phyloP scores from a whole-genome alignment of 2,113 vertebrate species.

The Maccullochella peelii region DNA sequence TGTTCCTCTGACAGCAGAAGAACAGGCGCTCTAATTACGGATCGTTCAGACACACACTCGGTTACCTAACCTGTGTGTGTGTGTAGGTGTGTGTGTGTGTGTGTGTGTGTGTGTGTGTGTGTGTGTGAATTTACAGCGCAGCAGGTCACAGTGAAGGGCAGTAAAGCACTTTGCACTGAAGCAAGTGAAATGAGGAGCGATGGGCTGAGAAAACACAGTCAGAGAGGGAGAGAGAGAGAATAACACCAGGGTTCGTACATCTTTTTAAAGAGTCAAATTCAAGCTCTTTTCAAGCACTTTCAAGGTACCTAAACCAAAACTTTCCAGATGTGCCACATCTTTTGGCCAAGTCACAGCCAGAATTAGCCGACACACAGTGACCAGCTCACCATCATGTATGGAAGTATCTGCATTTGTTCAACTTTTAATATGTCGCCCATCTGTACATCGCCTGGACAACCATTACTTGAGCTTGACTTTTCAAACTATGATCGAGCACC shows the following conservation, averaged over 20 bases:
- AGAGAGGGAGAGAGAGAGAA: background rate
- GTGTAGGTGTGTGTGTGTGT: constrained; percentile 5
- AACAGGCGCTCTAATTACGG: constrained; percentile 29
- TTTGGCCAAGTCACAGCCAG: too few relatives aligned
- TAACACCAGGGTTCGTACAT: too few relatives aligned
- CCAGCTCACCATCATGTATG: too few relatives aligned
- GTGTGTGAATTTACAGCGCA: background rate
- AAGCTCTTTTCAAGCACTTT: too few relatives aligned
- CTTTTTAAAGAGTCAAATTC: too few relatives aligned
- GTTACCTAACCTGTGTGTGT: background rate
- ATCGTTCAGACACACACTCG: background rate
- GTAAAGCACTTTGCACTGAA: constrained; percentile 29
- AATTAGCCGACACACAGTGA: too few relatives aligned
- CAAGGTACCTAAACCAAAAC: too few relatives aligned
- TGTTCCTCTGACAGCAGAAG: constrained; percentile 16
- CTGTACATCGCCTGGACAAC: too few relatives aligned
- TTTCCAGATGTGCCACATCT: too few relatives aligned
- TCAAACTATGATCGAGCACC: background rate
- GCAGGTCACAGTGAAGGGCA: constrained; percentile 39
- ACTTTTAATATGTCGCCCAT: too few relatives aligned
- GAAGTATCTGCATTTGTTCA: too few relatives aligned
- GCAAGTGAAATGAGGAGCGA: constrained; percentile 15
- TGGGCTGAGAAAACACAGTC: background rate
- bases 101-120: constrained; percentile 16
- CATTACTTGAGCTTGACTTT: too few relatives aligned